Base-by-base conservation (phyloP, 2,113 vertebrate genomes). In the Girardinichthys multiradiatus region DNA sequence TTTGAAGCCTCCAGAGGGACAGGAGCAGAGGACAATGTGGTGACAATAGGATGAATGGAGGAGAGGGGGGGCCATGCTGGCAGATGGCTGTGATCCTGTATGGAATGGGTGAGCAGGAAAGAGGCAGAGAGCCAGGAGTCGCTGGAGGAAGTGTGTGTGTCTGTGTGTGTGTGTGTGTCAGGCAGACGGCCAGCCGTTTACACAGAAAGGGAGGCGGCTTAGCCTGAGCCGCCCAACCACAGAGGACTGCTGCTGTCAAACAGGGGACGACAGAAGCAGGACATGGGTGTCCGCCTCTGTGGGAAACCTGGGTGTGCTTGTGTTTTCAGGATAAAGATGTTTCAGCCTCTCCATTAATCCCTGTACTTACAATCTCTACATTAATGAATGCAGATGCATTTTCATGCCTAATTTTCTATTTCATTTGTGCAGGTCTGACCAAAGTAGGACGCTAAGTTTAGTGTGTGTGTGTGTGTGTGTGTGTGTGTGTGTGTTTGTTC, bases 31-130 rank as follows among this genome's bases (percentile, higher is more conserved):
- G 69, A 90, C 86, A 81, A 27, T 70, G 82, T 70, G 81, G 74
- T 48, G 86, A 88, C 87, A 90, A 85, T 85, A 26, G 80, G 79
- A 88, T 86, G 85, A 89, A 86, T 81, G 80, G 80, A 82, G 78
- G 77, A 76, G 77, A 68, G 62, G 64, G 64, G 67, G 79, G 83
- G 73, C 58, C 71, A 62, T 73, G 70, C 85, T 77, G 89, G 86
- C 83, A 79, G 80, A 79, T 76, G 74, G 81, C 83, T 83, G 79
- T 73, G 88, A 87, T 83, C 88, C 84, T 69, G 79, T 29, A 28
- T 27, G 76, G 69, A 80, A 73, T 28, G 59, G 72, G 69, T n/a
- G 81, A 85, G 79, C 64, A 39, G 68, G 68, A 57, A 68, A 31
- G 67, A 76, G 86, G 75, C 85, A 79, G 80, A 30, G 29, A 76